phyloP scores from a whole-genome alignment of 2,797 vertebrate species.

The Microctenopoma steveboyesi region DNA sequence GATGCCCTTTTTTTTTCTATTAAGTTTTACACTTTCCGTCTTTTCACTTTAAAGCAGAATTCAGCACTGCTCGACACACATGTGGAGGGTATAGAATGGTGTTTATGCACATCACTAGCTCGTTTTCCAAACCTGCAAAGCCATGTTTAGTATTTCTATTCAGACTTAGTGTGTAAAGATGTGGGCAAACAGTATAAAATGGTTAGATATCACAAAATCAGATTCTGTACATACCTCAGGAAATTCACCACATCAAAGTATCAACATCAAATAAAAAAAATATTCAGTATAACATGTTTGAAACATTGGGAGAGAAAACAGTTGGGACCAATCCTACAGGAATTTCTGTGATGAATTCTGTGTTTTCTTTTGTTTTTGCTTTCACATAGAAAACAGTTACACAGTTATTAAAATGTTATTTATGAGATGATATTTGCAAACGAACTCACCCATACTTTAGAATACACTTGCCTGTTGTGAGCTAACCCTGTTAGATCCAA shows the following conservation, averaged over 20 bases:
- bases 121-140: constrained; percentile 35
- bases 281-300: constrained; percentile 1
- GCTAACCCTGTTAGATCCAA: constrained; percentile 27
- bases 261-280: constrained; percentile 6
- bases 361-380: constrained; percentile 57
- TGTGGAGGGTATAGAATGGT: constrained; percentile 17
- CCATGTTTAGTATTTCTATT: constrained; percentile 18
- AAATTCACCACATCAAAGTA: constrained; percentile 46
- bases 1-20: constrained; percentile 37
- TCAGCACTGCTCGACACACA: constrained; percentile 34
- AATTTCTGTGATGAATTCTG: constrained; percentile 32
- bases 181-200: constrained; percentile 28
- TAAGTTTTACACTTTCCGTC: constrained; percentile 41
- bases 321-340: constrained; percentile 6
- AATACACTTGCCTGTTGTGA: constrained; percentile 22
- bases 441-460: constrained; percentile 37
- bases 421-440: constrained; percentile 50
- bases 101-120: constrained; percentile 43
- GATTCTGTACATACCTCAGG: constrained; percentile 66
- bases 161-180: neutral
- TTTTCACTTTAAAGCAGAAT: constrained; percentile 59
- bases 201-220: constrained; percentile 33
- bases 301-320: constrained; percentile 22
- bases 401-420: constrained; percentile 31
- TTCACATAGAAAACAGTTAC: constrained; percentile 47